Evolutionary conservation across 2,113 vertebrate genomes (phyloP), one percentile per base, ranked within the genome.

Genomic region (Campylorhamphus procurvoides): DNA sequence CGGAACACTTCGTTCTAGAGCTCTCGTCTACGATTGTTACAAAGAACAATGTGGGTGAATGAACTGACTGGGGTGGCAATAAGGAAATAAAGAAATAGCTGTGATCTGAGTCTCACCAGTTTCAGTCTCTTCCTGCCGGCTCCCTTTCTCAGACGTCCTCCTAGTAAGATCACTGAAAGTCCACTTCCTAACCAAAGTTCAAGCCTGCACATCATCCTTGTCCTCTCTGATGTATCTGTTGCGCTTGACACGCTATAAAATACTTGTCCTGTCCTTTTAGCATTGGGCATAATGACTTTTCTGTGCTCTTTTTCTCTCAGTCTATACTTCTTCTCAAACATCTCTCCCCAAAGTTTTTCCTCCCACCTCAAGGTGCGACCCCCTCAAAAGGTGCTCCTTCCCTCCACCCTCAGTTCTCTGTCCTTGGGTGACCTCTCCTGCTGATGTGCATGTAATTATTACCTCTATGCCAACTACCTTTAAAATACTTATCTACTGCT

Each of bases 401-500:
- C 16, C 23, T 14, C 15, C 13, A 59, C 29, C 16, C 42, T 53
- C 71, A 72, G 37, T 59, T 56, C 52, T 83, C 31, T 71, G 31
- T 90, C 85, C 87, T 90, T 44, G 15, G 24, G 56, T 92, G 69
- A 89, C 66, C 73, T 92, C 73, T 84, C 63, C 75, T 67, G 39
- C 33, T 63, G 27, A 90, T 55, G 37, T 37, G 33, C 50, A 46
- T 55, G 33, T 31, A 90, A 66, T 60, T 85, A 76, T 73, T 79
- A 83, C 55, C 75, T 90, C 68, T 42, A 16, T 71, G 62, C 58
- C 68, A 87, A 14, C 39, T 73, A 63, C 35, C 40, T 89, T 72
- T 91, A 76, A 95, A 94, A 90, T 39, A 49, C 37, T 76, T 84
- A 84, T 44, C 91, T 94, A 18, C 42, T 50, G 63, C 35, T 89